Percentiles rank a stretch among this genome's conserved stretches.
Conservation (phyloP, 2,113 vertebrate species). For the Butorides virescens region DNA sequence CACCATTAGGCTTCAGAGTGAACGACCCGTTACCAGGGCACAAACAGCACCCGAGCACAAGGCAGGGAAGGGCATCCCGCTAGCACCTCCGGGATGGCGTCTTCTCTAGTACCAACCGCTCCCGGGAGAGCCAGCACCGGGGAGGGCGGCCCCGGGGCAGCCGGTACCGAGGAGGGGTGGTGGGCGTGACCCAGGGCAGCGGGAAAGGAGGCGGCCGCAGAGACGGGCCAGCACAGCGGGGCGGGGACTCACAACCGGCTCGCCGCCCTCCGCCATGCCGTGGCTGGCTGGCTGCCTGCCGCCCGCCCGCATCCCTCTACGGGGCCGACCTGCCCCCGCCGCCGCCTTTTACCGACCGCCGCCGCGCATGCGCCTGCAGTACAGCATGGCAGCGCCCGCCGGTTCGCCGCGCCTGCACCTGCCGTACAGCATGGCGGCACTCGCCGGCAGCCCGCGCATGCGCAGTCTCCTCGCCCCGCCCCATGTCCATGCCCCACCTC, state of each 20-base stretch:
- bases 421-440: background rate
- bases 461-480: rapidly evolving
- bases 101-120: background rate
- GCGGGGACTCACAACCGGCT: constrained; percentile 22
- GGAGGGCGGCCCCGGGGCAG: background rate
- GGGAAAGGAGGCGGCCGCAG: background rate
- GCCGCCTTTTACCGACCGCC: background rate
- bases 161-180: too few relatives aligned
- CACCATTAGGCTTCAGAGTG: background rate
- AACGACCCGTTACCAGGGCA: background rate
- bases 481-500: background rate
- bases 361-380: too few relatives aligned
- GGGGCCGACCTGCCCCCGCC: background rate
- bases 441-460: rapidly evolving
- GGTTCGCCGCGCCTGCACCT: background rate
- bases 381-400: too few relatives aligned
- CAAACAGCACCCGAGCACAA: rapidly evolving
- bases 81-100: background rate
- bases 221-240: background rate
- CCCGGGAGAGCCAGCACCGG: background rate
- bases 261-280: constrained; percentile 47
- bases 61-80: background rate
- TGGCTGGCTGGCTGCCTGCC: background rate
- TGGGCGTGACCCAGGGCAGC: background rate
- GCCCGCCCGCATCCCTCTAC: background rate